A percentile compares a stretch with the other conserved stretches of the same genome.
Conservation (phyloP, 2,888 invertebrate genomes). For the Iselma pallidipennis region DNA sequence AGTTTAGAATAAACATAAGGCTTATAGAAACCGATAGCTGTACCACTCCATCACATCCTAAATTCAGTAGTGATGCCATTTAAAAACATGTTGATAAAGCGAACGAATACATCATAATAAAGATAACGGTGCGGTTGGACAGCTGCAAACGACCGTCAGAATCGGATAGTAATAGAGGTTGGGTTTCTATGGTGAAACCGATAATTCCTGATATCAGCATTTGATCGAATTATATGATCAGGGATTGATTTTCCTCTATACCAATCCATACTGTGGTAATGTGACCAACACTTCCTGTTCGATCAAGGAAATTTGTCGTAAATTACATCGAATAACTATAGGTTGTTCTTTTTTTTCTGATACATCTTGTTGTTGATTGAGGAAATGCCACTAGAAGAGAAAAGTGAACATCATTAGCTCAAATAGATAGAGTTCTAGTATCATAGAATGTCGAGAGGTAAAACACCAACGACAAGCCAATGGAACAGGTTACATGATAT, state of each 20-base stretch:
- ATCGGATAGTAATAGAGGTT: background rate
- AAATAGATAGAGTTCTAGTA: background rate
- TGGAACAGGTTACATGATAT: slow-evolving; percentile 36
- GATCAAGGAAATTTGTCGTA: background rate
- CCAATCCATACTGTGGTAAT: background rate
- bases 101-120: background rate
- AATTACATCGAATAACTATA: background rate
- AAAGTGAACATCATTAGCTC: background rate
- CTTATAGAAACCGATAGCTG: no score
- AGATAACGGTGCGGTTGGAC: slow-evolving; percentile 1
- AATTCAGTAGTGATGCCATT: no score
- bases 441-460: slow-evolving; percentile 9
- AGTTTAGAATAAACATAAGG: no score
- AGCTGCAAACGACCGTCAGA: background rate
- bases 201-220: slow-evolving; percentile 1
- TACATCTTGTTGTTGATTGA: no score
- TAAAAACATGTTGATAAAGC: no score
- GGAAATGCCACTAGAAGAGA: no score
- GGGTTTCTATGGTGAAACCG: background rate
- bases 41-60: background rate
- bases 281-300: background rate
- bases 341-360: background rate
- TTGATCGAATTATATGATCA: slow-evolving; percentile 1
- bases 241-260: background rate
- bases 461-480: slow-evolving; percentile 24